Base-by-base conservation (phyloP, 1,140 invertebrate species). In the Alviniconcha marisindica region DNA sequence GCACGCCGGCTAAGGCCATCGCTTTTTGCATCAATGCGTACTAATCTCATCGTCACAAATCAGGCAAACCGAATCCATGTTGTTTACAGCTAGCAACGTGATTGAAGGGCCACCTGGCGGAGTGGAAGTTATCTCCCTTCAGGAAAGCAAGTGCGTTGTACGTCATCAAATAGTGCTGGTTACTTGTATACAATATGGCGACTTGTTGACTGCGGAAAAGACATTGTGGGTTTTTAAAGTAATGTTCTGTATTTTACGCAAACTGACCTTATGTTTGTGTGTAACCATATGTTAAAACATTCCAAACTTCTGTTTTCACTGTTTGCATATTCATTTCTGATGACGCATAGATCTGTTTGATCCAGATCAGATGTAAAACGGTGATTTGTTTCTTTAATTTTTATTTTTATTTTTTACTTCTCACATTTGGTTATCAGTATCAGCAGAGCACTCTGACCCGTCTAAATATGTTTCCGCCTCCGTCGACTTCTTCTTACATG, bases 41-140 rank as follows among this genome's bases (percentile, higher is more conserved):
- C 73, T 63, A 76, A 40, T 51, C 74, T 71, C 54, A n/a, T 21
- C 48, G 33, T 66, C 21, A 66, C 31, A 82, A 83, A 63, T 69
- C 73, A 44, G 40, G 40, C 60, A 12, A 44, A 54, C 82, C 7
- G 69, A 4, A 63, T 82, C 85, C 83, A 83, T 84, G 54, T 88
- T 85, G 85, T 87, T 85, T 85, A 88, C 81, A 81, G 84, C 66
- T 85, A 87, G 85, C 84, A 87, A 88, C 83, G 69, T 83, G 42
- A 60, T 82, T 73, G 77, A 40, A 31, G 24, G 21, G 54, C 81
- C 60, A 15, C 4, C 48, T 51, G 44, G 21, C 51, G 24, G 31
- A 44, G 54, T 24, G 36, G 54, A 36, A 40, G 36, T 76, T 74
- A 77, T 18, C n/a, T 56, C 38, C 76, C 28, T 36, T 48, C 28